phyloP scores from a whole-genome alignment of 2,888 invertebrate genomes.

The Aromia moschata region DNA sequence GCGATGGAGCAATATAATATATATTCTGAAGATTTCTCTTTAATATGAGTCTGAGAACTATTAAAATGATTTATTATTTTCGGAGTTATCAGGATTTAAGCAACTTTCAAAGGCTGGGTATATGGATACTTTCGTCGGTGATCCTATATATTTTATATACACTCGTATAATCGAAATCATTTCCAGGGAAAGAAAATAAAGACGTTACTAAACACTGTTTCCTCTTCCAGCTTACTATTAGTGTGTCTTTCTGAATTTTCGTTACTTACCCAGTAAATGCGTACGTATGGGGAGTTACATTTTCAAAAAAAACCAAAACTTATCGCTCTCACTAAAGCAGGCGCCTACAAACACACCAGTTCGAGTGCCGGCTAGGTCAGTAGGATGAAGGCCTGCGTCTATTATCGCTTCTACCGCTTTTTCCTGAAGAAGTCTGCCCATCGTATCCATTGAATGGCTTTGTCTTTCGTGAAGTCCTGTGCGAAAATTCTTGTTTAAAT shows the following conservation, averaged over 20 bases:
- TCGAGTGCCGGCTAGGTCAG: conserved; percentile 73
- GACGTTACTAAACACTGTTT: too few relatives aligned
- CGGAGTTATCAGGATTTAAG: too few relatives aligned
- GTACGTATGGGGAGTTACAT: not conserved
- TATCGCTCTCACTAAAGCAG: conserved; percentile 78
- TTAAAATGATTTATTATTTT: too few relatives aligned
- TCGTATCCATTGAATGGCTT: conserved; percentile 67
- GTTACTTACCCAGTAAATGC: conserved; percentile 14
- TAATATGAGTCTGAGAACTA: too few relatives aligned
- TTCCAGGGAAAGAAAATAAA: too few relatives aligned
- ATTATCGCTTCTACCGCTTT: conserved; percentile 68
- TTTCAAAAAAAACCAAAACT: conserved; percentile 11
- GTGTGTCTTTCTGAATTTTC: not conserved
- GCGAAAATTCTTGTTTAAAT: too few relatives aligned
- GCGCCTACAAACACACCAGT: conserved; percentile 83
- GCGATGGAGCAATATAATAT: too few relatives aligned
- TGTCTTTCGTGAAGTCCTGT: conserved; percentile 62
- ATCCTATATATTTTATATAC: too few relatives aligned
- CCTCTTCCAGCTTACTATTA: not conserved
- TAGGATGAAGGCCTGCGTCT: conserved; percentile 74
- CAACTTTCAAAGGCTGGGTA: too few relatives aligned
- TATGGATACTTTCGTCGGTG: too few relatives aligned
- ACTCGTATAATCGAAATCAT: too few relatives aligned
- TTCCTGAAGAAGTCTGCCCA: conserved; percentile 68
- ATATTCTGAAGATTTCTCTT: too few relatives aligned